Base-by-base conservation (phyloP, 2,888 invertebrate genomes). In the Drosophila atroscutellata region DNA sequence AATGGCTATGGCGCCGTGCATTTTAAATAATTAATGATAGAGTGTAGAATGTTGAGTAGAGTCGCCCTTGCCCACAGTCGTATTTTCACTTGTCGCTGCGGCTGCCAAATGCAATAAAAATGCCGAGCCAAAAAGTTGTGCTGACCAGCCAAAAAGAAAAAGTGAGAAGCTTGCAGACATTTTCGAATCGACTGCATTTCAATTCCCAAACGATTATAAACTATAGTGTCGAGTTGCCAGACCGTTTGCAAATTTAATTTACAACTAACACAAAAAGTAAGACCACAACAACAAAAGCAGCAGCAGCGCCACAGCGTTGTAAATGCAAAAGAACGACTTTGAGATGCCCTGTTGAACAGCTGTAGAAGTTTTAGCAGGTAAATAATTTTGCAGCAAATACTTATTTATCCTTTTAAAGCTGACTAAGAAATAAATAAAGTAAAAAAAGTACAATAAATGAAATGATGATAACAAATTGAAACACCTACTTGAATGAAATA, bases 171-270 rank as follows among this genome's bases (percentile, higher is more conserved):
- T 84, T 78, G 54, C 85, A 84, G 78, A 84, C 80, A 73, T 77
- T 87, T 80, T 69, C 54, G 63, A 64, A 83, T 89, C 81, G 86
- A 89, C 71, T 87, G 87, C 85, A 90, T 89, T 87, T 87, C 87
- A 89, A 87, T 87, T 89, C 87, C 87, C 87, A 76, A 89, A 89
- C 89, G 87, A 89, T 90, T 89, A 87, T 82, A 89, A 87, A 86
- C 86, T 89, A 78, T 62, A 49, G 47, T 56, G 58, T 37, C 39
- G 83, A 77, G 85, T 85, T 80, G 86, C 86, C 74, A 78, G 83
- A 83, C 89, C 75, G 87, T 81, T 89, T 84, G 84, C 87, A 87
- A 90, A 87, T 89, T 87, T 90, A 90, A 87, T 87, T 87, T 90
- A 81, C 74, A 81, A 77, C 72, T 64, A 71, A 72, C 76, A 82